Percentiles rank a stretch among this genome's conserved stretches.
These are phyloP conservation scores for Procavia capensis DNA, from an alignment of 2,113 vertebrate species.

Conservation along the genomic window DNA sequence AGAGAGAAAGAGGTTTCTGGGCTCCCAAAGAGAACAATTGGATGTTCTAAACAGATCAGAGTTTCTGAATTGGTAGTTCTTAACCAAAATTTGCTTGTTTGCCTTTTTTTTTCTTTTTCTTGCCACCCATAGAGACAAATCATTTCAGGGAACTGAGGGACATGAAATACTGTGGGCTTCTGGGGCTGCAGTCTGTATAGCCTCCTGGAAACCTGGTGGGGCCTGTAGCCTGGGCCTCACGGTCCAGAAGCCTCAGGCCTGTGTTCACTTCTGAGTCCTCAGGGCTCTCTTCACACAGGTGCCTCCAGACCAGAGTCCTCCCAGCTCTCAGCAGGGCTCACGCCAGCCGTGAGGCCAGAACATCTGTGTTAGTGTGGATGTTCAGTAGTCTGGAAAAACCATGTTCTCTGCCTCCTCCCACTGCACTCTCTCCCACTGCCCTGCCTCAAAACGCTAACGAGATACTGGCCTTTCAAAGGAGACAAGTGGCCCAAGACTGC, in stretches of 20 bases:
- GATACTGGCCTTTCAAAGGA: background rate
- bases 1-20: constrained; percentile 32
- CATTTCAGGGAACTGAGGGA: constrained; percentile 67
- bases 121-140: constrained; percentile 69
- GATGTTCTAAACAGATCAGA: constrained; percentile 52
- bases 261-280: background rate
- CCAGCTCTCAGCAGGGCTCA: background rate
- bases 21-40: constrained; percentile 36
- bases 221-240: background rate
- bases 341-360: background rate
- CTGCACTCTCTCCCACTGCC: background rate
- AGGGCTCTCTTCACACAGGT: background rate
- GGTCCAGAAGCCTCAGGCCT: background rate
- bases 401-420: background rate
- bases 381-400: background rate
- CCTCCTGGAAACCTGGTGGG: background rate
- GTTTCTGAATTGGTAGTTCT: constrained; percentile 63
- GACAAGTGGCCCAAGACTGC: background rate
- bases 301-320: background rate
- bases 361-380: background rate
- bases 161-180: background rate
- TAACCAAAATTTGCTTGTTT: constrained; percentile 64
- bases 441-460: background rate
- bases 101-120: background rate
- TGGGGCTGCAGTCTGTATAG: background rate